Conservation (phyloP, 2,113 vertebrate species). For the Paratilapia polleni region DNA sequence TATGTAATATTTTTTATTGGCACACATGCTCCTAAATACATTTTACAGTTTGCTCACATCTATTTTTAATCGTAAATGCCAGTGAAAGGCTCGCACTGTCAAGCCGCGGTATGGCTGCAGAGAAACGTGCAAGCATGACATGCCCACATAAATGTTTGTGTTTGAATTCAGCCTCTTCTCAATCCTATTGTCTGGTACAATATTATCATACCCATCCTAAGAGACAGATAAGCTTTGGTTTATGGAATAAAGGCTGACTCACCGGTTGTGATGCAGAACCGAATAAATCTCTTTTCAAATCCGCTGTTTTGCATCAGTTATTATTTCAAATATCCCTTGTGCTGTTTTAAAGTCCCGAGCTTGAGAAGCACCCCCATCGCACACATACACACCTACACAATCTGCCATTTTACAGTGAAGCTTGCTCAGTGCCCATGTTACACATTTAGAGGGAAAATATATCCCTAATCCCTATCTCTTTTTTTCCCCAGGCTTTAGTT, state of each 20-base stretch:
- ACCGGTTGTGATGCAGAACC: constrained; percentile 61
- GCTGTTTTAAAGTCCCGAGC: constrained; percentile 53
- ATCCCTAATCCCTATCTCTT: constrained; percentile 52
- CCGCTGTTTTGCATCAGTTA: constrained; percentile 68
- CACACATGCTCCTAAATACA: not conserved
- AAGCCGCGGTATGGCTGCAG: not conserved
- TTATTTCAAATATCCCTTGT: constrained; percentile 64
- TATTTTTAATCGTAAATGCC: not conserved
- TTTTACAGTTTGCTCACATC: not conserved
- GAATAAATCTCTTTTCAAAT: constrained; percentile 73
- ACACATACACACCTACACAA: constrained; percentile 25
- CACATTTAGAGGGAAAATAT: constrained; percentile 55
- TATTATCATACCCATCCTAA: constrained; percentile 68
- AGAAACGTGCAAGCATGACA: not conserved
- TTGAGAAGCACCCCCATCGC: constrained; percentile 2
- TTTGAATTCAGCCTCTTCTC: not conserved
- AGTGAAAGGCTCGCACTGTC: not conserved
- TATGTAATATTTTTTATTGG: not conserved
- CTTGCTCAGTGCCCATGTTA: constrained; percentile 37
- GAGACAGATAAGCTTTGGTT: constrained; percentile 70
- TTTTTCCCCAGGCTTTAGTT: constrained; percentile 48
- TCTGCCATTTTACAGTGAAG: constrained; percentile 28
- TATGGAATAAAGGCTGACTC: constrained; percentile 63
- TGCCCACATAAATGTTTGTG: not conserved
- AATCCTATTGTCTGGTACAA: constrained; percentile 42